Conservation (phyloP, 2,797 vertebrate species). For the Orientallactaga sibirica region DNA sequence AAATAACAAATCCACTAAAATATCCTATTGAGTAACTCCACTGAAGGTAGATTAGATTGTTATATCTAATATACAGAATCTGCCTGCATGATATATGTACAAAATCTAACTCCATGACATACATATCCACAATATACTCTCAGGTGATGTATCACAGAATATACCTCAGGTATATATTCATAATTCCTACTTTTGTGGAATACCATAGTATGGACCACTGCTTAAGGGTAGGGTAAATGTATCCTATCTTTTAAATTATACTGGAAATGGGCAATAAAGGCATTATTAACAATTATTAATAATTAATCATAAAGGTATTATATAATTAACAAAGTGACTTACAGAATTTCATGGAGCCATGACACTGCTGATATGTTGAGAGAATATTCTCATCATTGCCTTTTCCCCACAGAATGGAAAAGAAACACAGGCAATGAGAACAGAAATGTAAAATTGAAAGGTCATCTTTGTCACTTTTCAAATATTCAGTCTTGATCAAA, state of each 20-base stretch:
- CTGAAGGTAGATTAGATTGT: no score
- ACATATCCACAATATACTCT: no score
- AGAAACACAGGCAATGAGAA: neutral
- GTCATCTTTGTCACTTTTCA: neutral
- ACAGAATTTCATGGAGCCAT: neutral
- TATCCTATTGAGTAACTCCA: no score
- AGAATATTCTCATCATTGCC: neutral
- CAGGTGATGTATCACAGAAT: no score
- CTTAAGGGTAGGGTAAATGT: no score
- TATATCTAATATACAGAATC: no score
- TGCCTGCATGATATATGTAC: no score
- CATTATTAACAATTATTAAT: neutral
- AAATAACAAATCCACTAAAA: neutral
- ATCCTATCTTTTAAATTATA: neutral
- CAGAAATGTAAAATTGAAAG: neutral
- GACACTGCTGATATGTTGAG: neutral
- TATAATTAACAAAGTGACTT: neutral
- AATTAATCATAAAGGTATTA: no score
- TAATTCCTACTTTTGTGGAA: no score
- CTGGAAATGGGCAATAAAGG: neutral
- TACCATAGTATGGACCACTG: no score
- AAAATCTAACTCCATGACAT: no score
- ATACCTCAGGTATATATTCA: no score
- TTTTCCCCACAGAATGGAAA: neutral
- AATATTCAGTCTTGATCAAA: neutral